phyloP scores from a whole-genome alignment of 2,797 vertebrate genomes.

The Serranus cabrilla region DNA sequence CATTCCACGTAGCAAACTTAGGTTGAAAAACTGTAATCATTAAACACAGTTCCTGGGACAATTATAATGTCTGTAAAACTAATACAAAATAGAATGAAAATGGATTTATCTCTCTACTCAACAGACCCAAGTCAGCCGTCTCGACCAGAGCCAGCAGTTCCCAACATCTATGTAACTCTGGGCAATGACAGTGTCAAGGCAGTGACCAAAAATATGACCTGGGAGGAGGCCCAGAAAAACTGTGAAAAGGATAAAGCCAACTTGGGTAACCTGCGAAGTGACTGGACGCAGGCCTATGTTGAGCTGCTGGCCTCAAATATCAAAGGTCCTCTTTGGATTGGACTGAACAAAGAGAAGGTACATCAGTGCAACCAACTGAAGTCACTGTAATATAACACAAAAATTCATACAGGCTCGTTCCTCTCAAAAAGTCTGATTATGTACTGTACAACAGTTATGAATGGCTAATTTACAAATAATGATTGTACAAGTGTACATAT shows the following conservation, averaged over 20 bases:
- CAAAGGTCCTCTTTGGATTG: constrained; percentile 91
- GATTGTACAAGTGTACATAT: not conserved
- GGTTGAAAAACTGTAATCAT: no score
- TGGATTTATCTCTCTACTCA: not conserved
- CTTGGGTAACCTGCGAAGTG: constrained; percentile 88
- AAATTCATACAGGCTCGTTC: not conserved
- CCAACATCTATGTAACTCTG: constrained; percentile 73
- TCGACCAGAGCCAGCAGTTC: constrained; percentile 57
- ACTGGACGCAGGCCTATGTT: constrained; percentile 86
- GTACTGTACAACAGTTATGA: not conserved
- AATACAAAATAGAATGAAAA: not conserved
- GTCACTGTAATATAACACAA: not conserved
- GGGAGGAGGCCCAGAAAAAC: constrained; percentile 84
- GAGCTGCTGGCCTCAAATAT: constrained; percentile 84
- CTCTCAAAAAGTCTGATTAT: no score
- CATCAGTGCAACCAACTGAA: not conserved
- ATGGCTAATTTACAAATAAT: not conserved
- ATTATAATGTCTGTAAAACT: not conserved
- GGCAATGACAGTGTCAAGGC: constrained; percentile 89
- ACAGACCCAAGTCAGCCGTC: constrained; percentile 48
- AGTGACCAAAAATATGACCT: constrained; percentile 85
- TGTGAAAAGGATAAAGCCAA: constrained; percentile 82
- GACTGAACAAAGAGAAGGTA: constrained; percentile 92
- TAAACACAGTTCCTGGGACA: not conserved
- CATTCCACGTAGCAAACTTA: not conserved